A percentile compares a stretch with the other conserved stretches of the same genome.
phyloP scores from a whole-genome alignment of 2,888 invertebrate genomes.

The Amphimallon solstitiale region DNA sequence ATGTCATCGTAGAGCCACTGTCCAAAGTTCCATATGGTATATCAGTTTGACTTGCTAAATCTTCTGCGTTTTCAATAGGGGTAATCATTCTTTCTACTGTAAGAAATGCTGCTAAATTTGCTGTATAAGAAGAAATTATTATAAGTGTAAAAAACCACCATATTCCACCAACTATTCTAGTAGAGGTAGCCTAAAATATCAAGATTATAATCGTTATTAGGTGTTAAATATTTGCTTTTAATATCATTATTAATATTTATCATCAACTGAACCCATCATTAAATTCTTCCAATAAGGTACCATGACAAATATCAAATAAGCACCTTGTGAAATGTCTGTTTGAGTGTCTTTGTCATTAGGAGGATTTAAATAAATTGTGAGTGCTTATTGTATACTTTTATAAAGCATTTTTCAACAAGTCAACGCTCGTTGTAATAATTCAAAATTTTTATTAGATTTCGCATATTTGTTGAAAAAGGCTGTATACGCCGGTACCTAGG shows the following conservation, averaged over 20 bases:
- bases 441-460: neutral
- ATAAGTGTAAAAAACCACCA: conserved; percentile 99
- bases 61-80: conserved; percentile 95
- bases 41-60: conserved; percentile 91
- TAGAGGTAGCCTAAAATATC: conserved; percentile 80
- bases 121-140: conserved; percentile 98
- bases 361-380: neutral
- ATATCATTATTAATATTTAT: conserved; percentile 20
- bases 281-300: conserved; percentile 29
- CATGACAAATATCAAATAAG: conserved; percentile 36
- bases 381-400: conserved; percentile 17
- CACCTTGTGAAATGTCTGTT: conserved; percentile 1
- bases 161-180: conserved; percentile 94
- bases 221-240: no score
- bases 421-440: neutral
- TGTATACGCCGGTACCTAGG: conserved; percentile 25
- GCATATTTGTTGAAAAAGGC: conserved; percentile 4
- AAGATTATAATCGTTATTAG: neutral
- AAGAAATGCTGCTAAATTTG: conserved; percentile 96
- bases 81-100: conserved; percentile 97
- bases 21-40: conserved; percentile 94
- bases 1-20: conserved; percentile 96
- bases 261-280: conserved; percentile 38
- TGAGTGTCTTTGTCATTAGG: neutral
- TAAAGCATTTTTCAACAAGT: neutral